Conservation (phyloP, 2,113 vertebrate species). For the Forbesichthys agassizii region DNA sequence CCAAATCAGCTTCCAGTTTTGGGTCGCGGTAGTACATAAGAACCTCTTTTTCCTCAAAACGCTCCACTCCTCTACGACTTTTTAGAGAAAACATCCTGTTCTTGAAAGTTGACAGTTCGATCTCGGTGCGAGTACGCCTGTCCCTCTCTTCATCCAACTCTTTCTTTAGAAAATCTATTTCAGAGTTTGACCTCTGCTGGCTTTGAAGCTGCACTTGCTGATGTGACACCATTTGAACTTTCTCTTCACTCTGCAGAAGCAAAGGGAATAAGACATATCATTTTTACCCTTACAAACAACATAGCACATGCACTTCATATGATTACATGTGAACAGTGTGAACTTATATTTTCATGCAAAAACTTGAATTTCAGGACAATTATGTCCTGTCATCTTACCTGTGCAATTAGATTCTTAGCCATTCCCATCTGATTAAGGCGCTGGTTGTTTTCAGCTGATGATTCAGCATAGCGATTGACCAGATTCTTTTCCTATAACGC, state of each 20-base stretch:
- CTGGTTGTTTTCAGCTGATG: slow-evolving; percentile 79
- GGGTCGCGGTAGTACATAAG: slow-evolving; percentile 91
- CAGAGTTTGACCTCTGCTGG: slow-evolving; percentile 47
- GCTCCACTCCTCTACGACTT: slow-evolving; percentile 86
- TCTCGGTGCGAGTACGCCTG: slow-evolving; percentile 73
- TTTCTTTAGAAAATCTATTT: slow-evolving; percentile 69
- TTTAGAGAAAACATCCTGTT: slow-evolving; percentile 81
- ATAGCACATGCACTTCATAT: background rate
- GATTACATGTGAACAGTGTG: background rate
- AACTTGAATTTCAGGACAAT: too few species aligned
- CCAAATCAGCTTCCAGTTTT: slow-evolving; percentile 79
- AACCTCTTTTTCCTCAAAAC: slow-evolving; percentile 90
- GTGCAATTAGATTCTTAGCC: slow-evolving; percentile 79
- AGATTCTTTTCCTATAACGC: slow-evolving; percentile 82
- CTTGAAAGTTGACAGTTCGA: slow-evolving; percentile 77
- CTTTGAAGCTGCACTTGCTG: slow-evolving; percentile 74
- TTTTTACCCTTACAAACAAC: background rate
- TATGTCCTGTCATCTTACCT: slow-evolving; percentile 72
- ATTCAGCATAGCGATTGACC: slow-evolving; percentile 78
- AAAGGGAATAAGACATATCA: slow-evolving; percentile 17
- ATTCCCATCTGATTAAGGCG: slow-evolving; percentile 84
- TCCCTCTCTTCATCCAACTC: slow-evolving; percentile 83
- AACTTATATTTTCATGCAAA: background rate
- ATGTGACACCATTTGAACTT: slow-evolving; percentile 66
- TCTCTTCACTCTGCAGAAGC: slow-evolving; percentile 82